Evolutionary conservation across 2,113 vertebrate genomes (phyloP).

Genomic region (Vimba vimba): DNA sequence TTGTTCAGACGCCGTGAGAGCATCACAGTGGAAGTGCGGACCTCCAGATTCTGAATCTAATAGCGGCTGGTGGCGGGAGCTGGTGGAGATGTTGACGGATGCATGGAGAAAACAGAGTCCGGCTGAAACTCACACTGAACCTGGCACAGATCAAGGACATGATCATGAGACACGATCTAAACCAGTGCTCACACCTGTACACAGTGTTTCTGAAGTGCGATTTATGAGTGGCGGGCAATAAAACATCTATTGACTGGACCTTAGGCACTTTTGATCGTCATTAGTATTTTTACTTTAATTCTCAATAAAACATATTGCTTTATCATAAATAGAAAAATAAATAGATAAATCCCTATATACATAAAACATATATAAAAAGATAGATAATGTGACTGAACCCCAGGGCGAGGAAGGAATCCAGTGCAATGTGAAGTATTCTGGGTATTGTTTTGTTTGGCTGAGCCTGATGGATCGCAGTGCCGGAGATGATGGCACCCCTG

Average conservation of each 20-base stretch:
- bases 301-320: too few relatives aligned
- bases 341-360: too few relatives aligned
- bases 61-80: constrained; percentile 2
- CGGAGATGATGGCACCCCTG: constrained; percentile 54
- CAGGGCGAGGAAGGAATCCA: constrained; percentile 22
- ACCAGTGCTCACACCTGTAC: background rate
- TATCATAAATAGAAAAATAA: too few relatives aligned
- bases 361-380: too few relatives aligned
- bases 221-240: background rate
- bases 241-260: background rate
- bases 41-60: background rate
- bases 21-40: background rate
- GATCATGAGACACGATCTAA: background rate
- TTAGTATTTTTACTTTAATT: too few relatives aligned
- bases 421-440: constrained; percentile 53
- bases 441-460: constrained; percentile 57
- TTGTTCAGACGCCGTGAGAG: background rate
- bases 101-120: background rate
- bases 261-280: background rate
- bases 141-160: background rate
- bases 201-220: background rate
- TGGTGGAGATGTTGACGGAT: constrained; percentile 1
- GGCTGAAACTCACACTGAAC: background rate
- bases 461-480: constrained; percentile 40
- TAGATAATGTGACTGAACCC: too few relatives aligned